Percentiles rank a stretch among this genome's conserved stretches.
phyloP scores from a whole-genome alignment of 2,113 vertebrate species.

The Psittacus erithacus region DNA sequence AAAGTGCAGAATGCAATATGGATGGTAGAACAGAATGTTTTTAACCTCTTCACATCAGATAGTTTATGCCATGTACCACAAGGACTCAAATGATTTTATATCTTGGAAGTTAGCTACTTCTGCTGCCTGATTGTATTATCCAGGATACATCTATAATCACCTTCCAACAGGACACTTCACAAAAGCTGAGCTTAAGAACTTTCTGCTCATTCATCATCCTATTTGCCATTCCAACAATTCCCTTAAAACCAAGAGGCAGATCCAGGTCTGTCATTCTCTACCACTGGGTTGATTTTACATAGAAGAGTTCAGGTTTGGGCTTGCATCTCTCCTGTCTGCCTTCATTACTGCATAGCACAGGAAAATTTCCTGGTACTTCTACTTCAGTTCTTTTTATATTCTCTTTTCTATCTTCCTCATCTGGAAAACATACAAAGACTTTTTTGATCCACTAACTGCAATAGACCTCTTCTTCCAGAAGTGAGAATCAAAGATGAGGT shows the following conservation, averaged over 20 bases:
- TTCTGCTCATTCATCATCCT: not conserved
- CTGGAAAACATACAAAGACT: not conserved
- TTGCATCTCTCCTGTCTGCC: not conserved
- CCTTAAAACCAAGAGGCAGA: not conserved
- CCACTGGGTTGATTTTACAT: not conserved
- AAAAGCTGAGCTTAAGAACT: not conserved
- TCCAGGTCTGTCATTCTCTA: not conserved
- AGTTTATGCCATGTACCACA: not conserved
- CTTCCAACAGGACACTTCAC: not conserved
- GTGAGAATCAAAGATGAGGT: slow-evolving; percentile 21
- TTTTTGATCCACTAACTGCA: not conserved
- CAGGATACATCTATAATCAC: not conserved
- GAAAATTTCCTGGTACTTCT: not conserved
- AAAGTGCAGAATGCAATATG: not conserved
- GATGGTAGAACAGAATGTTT: not conserved
- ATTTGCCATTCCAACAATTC: not conserved
- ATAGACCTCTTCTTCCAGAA: not conserved
- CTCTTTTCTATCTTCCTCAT: not conserved
- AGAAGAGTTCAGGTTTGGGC: not conserved
- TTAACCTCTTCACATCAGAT: not conserved
- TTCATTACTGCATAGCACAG: not conserved
- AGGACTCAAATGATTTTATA: not conserved
- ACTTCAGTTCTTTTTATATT: not conserved
- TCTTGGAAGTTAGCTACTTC: not conserved
- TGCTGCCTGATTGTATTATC: not conserved